Evolutionary conservation across 2,113 vertebrate genomes (phyloP).

Genomic region (Glareola pratincola): DNA sequence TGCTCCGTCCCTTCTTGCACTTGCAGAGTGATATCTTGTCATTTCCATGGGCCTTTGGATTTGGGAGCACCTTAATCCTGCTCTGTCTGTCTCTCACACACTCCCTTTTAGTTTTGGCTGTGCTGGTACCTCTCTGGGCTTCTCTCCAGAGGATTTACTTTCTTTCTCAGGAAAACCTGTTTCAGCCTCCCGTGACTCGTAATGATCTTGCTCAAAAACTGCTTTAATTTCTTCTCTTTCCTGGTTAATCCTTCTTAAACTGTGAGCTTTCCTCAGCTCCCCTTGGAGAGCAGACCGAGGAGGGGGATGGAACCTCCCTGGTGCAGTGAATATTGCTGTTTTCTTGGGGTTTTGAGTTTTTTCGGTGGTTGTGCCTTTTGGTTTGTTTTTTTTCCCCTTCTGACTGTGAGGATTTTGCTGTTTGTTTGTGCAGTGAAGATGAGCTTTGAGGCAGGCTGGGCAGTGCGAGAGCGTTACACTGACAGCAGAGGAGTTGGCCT

Average conservation of each 20-base stretch:
- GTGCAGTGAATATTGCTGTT: background rate
- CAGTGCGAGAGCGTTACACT: background rate
- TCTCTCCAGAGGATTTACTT: background rate
- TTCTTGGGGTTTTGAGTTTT: background rate
- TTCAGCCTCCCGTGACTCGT: background rate
- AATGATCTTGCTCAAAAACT: background rate
- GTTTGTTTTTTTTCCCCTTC: background rate
- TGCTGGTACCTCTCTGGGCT: background rate
- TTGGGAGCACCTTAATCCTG: background rate
- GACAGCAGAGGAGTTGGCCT: background rate
- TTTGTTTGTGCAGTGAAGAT: background rate
- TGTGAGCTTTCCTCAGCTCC: background rate
- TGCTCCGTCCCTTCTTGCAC: background rate
- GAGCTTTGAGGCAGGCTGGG: background rate
- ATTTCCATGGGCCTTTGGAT: background rate
- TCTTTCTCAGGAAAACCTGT: background rate
- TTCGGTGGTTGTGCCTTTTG: background rate
- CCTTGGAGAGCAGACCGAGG: background rate
- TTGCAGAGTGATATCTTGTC: background rate
- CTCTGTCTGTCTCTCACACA: background rate
- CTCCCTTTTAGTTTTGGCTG: background rate
- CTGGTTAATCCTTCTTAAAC: constrained; percentile 21
- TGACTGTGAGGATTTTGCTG: background rate
- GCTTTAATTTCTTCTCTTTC: background rate
- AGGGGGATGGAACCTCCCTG: background rate